Percentiles rank a stretch among this genome's conserved stretches.
phyloP scores from a whole-genome alignment of 2,888 invertebrate species.

The Sinhomidia bicolor region DNA sequence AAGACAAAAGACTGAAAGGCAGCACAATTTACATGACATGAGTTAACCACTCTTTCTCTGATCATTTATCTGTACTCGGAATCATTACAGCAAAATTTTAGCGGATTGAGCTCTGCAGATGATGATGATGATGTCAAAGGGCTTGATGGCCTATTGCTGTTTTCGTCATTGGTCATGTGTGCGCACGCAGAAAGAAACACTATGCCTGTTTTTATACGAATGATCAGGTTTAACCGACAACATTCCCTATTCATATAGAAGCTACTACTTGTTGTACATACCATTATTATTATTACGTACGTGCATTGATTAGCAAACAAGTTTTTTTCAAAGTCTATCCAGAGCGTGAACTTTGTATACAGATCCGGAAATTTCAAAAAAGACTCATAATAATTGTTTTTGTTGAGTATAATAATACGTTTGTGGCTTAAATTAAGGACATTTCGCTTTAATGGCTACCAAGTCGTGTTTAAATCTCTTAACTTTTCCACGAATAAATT shows the following conservation, averaged over 20 bases:
- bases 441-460: too few relatives aligned
- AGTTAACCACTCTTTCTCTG: constrained; percentile 39
- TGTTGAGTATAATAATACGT: not conserved
- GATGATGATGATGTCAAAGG: constrained; percentile 62
- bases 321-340: not conserved
- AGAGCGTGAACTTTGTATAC: not conserved
- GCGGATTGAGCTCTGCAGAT: constrained; percentile 17
- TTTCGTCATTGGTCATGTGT: constrained; percentile 8
- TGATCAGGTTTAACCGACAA: constrained; percentile 10
- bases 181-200: not conserved
- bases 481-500: not conserved
- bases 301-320: not conserved
- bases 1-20: not conserved
- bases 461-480: too few relatives aligned
- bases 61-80: not conserved
- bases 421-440: too few relatives aligned
- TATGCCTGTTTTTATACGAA: not conserved
- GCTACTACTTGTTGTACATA: not conserved
- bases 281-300: not conserved
- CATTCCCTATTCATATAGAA: not conserved
- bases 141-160: constrained; percentile 39
- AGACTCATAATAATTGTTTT: not conserved
- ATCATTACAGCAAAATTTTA: constrained; percentile 46
- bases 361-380: not conserved
- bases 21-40: not conserved